Evolutionary conservation across 1,140 invertebrate genomes (phyloP), one percentile per base, ranked within the genome.

Genomic region (Caenorhabditis briggsae): DNA sequence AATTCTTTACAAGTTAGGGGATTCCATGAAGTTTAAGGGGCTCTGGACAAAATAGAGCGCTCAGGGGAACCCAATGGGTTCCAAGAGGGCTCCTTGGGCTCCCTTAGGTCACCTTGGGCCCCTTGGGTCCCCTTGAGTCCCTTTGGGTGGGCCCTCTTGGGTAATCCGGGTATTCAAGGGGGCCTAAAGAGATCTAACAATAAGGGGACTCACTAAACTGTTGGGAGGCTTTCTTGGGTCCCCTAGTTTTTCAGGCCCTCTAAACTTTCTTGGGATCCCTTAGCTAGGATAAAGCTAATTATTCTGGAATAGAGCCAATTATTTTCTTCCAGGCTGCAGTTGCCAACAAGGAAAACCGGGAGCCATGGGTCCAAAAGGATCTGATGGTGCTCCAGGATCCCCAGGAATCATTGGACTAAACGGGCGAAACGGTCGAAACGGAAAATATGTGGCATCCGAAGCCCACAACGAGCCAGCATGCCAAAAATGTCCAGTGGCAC

Each of bases 271-370:
- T n/a, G n/a, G n/a, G n/a, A n/a, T n/a, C n/a, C n/a, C n/a, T n/a
- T n/a, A n/a, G n/a, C n/a, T n/a, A n/a, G n/a, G n/a, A 23, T 8
- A 14, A n/a, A 14, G 3, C n/a, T n/a, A n/a, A n/a, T n/a, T n/a
- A n/a, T n/a, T n/a, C n/a, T n/a, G n/a, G n/a, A n/a, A n/a, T n/a
- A n/a, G n/a, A n/a, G n/a, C n/a, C n/a, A n/a, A n/a, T n/a, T n/a
- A n/a, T 12, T 46, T 82, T 5, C 18, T 46, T 83, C 41, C 55
- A 86, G 85, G 86, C 43, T 88, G 87, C 33, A 83, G 74, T 50
- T 88, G 87, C 56, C 87, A 88, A 59, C 84, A 86, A 59, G 87
- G 87, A 55, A 46, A 43, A 46, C 87, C 87, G 12, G 87, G 87
- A 16, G 41, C 87, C 12, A 64, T 58, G 2, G 87, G 87, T 16